Percentiles rank a stretch among this genome's conserved stretches.
Evolutionary conservation across 2,888 invertebrate genomes (phyloP).

Genomic region (Physocephala rufipes): DNA sequence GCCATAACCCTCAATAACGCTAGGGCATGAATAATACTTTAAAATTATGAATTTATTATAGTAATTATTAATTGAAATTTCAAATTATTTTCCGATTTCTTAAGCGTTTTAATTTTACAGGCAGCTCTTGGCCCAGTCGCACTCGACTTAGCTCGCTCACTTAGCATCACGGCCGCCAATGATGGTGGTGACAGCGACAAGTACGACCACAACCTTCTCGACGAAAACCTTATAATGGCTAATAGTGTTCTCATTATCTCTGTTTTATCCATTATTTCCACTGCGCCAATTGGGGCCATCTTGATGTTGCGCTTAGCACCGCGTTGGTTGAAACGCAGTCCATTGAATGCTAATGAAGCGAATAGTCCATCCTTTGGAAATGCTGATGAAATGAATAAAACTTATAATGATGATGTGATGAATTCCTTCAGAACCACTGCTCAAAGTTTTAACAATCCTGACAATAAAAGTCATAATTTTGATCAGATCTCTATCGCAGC

Average conservation of each 20-base stretch:
- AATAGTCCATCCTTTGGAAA: conserved; percentile 17
- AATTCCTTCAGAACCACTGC: conserved; percentile 32
- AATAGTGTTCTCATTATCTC: conserved; percentile 68
- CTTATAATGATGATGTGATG: conserved; percentile 23
- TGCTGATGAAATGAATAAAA: neutral
- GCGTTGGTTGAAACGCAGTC: conserved; percentile 57
- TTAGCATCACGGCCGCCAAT: conserved; percentile 23
- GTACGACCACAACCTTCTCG: conserved; percentile 48
- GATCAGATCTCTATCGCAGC: too few relatives aligned
- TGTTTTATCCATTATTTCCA: conserved; percentile 69
- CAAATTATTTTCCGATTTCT: neutral
- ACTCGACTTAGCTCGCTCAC: conserved; percentile 68
- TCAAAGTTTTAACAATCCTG: conserved; percentile 39
- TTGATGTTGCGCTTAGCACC: conserved; percentile 65
- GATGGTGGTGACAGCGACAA: too few relatives aligned
- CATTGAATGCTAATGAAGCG: conserved; percentile 30
- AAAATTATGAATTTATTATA: too few relatives aligned
- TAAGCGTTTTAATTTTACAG: conserved; percentile 57
- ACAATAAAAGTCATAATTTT: conserved; percentile 43
- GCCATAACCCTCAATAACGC: too few relatives aligned
- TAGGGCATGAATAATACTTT: too few relatives aligned
- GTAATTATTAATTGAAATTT: too few relatives aligned
- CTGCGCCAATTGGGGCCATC: conserved; percentile 69
- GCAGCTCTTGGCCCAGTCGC: conserved; percentile 75
- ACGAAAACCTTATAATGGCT: conserved; percentile 60